These are phyloP conservation scores for Serranus cabrilla DNA, from an alignment of 2,797 vertebrate species.

Conservation along the genomic window DNA sequence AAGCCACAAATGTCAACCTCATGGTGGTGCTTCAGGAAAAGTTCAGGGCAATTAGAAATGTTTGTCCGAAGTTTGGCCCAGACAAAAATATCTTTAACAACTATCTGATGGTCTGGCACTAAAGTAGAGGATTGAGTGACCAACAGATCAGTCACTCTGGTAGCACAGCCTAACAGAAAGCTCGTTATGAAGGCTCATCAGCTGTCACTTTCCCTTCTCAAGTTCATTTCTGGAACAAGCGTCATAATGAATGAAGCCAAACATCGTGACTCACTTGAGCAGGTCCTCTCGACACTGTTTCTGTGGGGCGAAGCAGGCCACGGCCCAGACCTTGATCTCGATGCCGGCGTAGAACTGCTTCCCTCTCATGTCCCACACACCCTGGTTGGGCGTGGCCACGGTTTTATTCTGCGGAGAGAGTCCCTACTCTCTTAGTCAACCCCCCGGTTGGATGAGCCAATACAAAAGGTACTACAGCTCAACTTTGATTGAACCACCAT, in stretches of 20 bases:
- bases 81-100: too few relatives aligned
- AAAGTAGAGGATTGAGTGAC: background rate
- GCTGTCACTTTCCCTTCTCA: background rate
- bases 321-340: slow-evolving; percentile 99
- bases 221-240: background rate
- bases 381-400: slow-evolving; percentile 99
- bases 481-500: background rate
- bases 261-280: slow-evolving; percentile 91
- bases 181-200: background rate
- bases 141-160: background rate
- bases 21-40: background rate
- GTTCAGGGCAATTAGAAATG: background rate
- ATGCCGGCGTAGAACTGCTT: slow-evolving; percentile 99
- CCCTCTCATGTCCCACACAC: slow-evolving; percentile 99
- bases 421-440: slow-evolving; percentile 89
- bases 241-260: background rate
- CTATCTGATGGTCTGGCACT: too few relatives aligned
- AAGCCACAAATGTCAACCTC: background rate
- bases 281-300: slow-evolving; percentile 99
- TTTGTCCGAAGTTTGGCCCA: background rate
- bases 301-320: slow-evolving; percentile 98
- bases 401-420: slow-evolving; percentile 97
- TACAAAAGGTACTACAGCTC: slow-evolving; percentile 34
- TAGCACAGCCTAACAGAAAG: background rate
- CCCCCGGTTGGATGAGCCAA: slow-evolving; percentile 65